A percentile compares a stretch with the other conserved stretches of the same genome.
Evolutionary conservation across 2,113 vertebrate genomes (phyloP).

Genomic region (Coreoperca whiteheadi): DNA sequence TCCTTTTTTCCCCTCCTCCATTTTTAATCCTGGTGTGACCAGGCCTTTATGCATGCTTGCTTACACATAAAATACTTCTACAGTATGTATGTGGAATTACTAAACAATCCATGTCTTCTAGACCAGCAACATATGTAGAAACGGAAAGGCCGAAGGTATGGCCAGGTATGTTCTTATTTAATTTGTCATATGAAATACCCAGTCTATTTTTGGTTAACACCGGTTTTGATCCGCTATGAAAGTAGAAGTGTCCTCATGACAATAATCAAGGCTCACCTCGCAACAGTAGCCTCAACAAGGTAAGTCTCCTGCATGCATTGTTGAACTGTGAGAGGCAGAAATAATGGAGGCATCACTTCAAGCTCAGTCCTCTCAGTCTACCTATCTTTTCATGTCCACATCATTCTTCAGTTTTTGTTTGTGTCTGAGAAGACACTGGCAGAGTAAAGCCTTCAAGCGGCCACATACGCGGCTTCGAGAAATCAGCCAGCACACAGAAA

Average conservation of each 20-base stretch:
- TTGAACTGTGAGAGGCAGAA: slow-evolving; percentile 32
- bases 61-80: neutral
- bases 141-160: neutral
- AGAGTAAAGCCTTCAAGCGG: slow-evolving; percentile 60
- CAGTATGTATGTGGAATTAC: neutral
- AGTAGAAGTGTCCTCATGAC: neutral
- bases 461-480: slow-evolving; percentile 50
- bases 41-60: neutral
- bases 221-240: neutral
- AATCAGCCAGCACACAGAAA: slow-evolving; percentile 53
- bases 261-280: slow-evolving; percentile 1
- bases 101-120: neutral
- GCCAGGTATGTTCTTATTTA: neutral
- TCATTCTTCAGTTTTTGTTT: slow-evolving; percentile 51
- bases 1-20: too few relatives aligned
- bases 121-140: neutral
- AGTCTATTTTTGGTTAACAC: neutral
- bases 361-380: slow-evolving; percentile 51
- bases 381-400: slow-evolving; percentile 51
- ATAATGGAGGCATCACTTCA: slow-evolving; percentile 66
- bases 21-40: neutral
- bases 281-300: slow-evolving; percentile 39
- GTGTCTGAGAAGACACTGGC: slow-evolving; percentile 49
- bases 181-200: neutral
- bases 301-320: slow-evolving; percentile 20